Evolutionary conservation across 1,140 invertebrate species (phyloP).

Genomic region (Hylyphantes graminicola): DNA sequence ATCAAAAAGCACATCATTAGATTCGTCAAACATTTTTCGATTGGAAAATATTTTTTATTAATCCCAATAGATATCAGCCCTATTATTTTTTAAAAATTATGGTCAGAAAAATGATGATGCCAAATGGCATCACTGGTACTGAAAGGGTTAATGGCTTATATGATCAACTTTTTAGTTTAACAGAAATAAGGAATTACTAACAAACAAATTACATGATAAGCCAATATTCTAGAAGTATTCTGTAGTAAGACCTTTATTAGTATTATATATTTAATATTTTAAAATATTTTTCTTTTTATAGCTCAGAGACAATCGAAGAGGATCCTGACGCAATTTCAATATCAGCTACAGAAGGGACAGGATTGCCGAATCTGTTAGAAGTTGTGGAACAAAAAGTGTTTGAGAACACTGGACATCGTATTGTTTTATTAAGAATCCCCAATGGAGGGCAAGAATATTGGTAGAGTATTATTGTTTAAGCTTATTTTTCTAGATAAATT

Average conservation of each 20-base stretch:
- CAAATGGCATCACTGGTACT: too few relatives aligned
- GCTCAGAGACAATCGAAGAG: background rate
- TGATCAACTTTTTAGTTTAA: background rate
- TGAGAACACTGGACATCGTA: slow-evolving; percentile 70
- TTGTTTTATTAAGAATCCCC: slow-evolving; percentile 53
- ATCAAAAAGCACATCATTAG: too few relatives aligned
- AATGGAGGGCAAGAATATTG: slow-evolving; percentile 62
- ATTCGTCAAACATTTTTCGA: too few relatives aligned
- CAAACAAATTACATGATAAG: too few relatives aligned
- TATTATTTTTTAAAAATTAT: too few relatives aligned
- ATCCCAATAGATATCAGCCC: too few relatives aligned
- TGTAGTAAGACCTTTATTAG: too few relatives aligned
- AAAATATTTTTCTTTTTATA: background rate
- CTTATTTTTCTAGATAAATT: background rate
- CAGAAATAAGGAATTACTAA: background rate
- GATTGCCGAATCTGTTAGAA: slow-evolving; percentile 72
- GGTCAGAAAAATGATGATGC: too few relatives aligned
- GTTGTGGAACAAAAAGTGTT: slow-evolving; percentile 74
- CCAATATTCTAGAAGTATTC: too few relatives aligned
- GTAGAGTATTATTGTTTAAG: slow-evolving; percentile 8
- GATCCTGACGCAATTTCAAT: slow-evolving; percentile 67
- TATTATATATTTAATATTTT: background rate
- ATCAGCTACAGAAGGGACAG: slow-evolving; percentile 71
- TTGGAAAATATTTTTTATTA: too few relatives aligned
- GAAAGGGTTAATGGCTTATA: background rate